These are phyloP conservation scores for Meiosimyza decipiens DNA, from an alignment of 2,888 invertebrate species.

Conservation along the genomic window DNA sequence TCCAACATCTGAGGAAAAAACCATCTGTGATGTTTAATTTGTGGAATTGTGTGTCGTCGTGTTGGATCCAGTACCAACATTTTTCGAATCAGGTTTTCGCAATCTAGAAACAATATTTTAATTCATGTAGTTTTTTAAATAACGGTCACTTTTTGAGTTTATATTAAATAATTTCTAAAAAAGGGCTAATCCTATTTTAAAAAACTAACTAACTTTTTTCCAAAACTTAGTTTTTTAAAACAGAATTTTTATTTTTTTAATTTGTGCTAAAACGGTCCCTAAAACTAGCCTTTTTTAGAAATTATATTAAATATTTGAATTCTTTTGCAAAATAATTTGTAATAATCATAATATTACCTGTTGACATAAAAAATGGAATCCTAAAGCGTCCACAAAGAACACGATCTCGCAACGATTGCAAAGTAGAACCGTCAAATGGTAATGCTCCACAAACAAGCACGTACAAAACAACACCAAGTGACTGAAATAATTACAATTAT, in stretches of 20 bases:
- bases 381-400: constrained; percentile 95
- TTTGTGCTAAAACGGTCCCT: too few species aligned
- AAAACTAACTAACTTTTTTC: too few species aligned
- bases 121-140: too few species aligned
- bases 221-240: too few species aligned
- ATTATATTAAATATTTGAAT: background rate
- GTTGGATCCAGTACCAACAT: constrained; percentile 95
- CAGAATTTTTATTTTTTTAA: too few species aligned
- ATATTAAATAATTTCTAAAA: too few species aligned
- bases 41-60: constrained; percentile 89
- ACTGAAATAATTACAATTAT: constrained; percentile 71
- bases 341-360: constrained; percentile 72
- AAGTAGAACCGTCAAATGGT: constrained; percentile 94
- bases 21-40: constrained; percentile 95
- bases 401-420: constrained; percentile 89
- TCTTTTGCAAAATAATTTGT: background rate
- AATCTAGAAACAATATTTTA: constrained; percentile 71
- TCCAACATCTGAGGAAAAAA: constrained; percentile 78
- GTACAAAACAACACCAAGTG: constrained; percentile 95
- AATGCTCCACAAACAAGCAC: constrained; percentile 95
- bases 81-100: constrained; percentile 93
- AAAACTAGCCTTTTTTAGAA: too few species aligned
- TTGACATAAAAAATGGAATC: constrained; percentile 98
- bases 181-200: too few species aligned
- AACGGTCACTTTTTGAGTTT: too few species aligned